Conservation (phyloP, 2,888 invertebrate species). For the Isoperla grammatica region DNA sequence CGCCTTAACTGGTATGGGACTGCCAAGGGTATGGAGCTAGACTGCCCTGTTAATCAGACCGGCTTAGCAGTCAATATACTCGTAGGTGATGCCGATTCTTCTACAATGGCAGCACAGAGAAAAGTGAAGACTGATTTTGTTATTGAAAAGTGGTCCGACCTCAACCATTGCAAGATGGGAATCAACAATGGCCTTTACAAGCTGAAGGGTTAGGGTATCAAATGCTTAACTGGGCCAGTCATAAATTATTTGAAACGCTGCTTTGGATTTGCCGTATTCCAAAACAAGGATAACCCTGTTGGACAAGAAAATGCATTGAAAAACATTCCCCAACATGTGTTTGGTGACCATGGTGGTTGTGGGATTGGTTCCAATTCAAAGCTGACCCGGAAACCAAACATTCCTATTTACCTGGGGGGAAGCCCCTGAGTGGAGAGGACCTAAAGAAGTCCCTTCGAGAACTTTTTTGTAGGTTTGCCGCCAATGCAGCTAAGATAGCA, state of each 20-base stretch:
- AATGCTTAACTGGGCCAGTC: neutral
- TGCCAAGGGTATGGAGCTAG: conserved; percentile 36
- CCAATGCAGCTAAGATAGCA: neutral
- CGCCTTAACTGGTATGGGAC: conserved; percentile 35
- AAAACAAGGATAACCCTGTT: neutral
- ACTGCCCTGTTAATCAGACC: too few relatives aligned
- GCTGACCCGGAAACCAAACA: neutral
- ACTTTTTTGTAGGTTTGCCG: neutral
- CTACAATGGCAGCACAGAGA: conserved; percentile 30
- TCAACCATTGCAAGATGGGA: neutral
- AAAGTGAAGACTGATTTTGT: neutral
- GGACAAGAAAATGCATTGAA: neutral
- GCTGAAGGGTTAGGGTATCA: neutral
- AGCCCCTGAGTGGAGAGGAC: neutral
- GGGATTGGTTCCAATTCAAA: neutral
- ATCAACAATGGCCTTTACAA: neutral
- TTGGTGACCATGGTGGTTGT: neutral
- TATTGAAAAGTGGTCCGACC: conserved; percentile 12
- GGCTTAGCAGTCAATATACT: too few relatives aligned
- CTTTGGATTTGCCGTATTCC: neutral
- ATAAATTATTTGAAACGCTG: neutral
- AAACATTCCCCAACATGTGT: conserved; percentile 1
- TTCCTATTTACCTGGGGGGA: neutral
- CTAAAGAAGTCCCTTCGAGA: neutral
- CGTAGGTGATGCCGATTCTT: conserved; percentile 32